Conservation (phyloP, 2,113 vertebrate species). For the Orthonyx spaldingii region DNA sequence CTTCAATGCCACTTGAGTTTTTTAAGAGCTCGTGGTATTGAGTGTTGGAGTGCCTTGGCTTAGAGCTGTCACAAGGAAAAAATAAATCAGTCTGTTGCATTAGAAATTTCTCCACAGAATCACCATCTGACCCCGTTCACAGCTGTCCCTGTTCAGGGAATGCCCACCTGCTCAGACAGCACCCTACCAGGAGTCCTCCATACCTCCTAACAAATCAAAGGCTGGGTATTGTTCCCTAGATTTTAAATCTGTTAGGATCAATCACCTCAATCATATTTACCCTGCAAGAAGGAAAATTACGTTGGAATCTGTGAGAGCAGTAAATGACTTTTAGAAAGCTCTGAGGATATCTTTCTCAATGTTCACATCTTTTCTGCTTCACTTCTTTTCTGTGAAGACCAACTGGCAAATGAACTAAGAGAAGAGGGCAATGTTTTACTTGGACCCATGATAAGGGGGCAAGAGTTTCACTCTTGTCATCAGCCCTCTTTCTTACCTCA, state of each 20-base stretch:
- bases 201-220: neutral
- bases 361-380: neutral
- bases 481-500: neutral
- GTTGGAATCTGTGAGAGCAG: neutral
- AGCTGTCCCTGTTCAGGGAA: neutral
- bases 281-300: neutral
- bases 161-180: neutral
- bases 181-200: neutral
- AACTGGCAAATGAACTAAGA: neutral
- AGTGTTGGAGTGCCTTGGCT: neutral
- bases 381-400: neutral
- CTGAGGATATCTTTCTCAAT: neutral
- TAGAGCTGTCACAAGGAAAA: neutral
- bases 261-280: neutral
- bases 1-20: neutral
- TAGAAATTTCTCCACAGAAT: neutral
- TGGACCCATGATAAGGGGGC: neutral
- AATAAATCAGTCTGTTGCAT: neutral
- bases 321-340: neutral
- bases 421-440: neutral
- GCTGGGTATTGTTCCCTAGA: neutral
- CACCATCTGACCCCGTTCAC: neutral
- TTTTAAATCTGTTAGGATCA: neutral
- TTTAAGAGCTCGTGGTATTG: rapidly evolving
- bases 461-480: neutral